Evolutionary conservation across 2,113 vertebrate species (phyloP).

Genomic region (Syngnathus typhle): DNA sequence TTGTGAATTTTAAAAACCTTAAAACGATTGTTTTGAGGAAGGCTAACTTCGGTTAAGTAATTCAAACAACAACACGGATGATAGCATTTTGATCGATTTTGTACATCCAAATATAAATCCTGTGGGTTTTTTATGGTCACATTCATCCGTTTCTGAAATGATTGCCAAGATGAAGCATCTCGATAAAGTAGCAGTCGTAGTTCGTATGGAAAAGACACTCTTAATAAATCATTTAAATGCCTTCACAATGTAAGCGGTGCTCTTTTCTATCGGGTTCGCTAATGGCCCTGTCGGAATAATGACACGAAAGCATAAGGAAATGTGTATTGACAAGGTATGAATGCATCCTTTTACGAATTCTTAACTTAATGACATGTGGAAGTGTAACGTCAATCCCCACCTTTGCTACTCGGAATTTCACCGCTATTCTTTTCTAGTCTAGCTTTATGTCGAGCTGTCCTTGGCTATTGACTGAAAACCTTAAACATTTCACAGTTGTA

Average conservation of each 20-base stretch:
- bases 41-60: not conserved
- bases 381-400: not conserved
- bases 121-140: not conserved
- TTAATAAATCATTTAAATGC: not conserved
- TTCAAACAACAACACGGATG: no score
- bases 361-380: not conserved
- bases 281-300: not conserved
- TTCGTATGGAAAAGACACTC: not conserved
- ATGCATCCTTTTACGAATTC: constrained; percentile 3
- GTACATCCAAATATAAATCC: not conserved
- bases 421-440: not conserved
- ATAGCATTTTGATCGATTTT: no score
- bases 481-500: not conserved
- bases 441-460: not conserved
- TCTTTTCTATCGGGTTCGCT: not conserved
- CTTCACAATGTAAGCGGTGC: not conserved
- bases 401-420: not conserved
- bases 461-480: not conserved
- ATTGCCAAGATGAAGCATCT: not conserved
- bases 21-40: not conserved
- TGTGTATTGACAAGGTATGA: not conserved
- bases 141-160: not conserved
- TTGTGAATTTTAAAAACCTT: not conserved
- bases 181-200: not conserved
- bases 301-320: not conserved